phyloP scores from a whole-genome alignment of 2,797 vertebrate species.

The Otolemur crassicaudatus region DNA sequence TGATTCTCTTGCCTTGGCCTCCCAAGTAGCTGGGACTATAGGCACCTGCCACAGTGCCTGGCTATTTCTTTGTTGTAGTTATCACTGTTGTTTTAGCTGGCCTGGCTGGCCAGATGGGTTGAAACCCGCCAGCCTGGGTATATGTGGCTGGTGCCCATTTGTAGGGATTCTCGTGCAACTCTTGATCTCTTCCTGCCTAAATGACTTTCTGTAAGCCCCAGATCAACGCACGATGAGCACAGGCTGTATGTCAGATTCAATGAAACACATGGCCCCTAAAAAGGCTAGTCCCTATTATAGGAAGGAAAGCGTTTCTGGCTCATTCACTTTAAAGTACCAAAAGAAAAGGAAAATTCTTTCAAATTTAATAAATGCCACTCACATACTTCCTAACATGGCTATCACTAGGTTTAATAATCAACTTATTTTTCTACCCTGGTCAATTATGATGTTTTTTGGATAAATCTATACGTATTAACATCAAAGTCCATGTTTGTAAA shows the following conservation, averaged over 20 bases:
- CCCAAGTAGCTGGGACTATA: too few species aligned
- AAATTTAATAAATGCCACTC: neutral
- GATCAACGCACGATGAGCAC: neutral
- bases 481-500: constrained; percentile 32
- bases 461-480: neutral
- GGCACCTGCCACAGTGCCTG: too few species aligned
- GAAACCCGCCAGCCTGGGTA: too few species aligned
- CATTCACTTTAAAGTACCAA: constrained; percentile 35
- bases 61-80: too few species aligned
- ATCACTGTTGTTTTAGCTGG: too few species aligned
- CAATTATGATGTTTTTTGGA: constrained; percentile 18
- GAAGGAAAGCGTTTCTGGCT: neutral
- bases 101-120: too few species aligned
- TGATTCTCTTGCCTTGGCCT: too few species aligned
- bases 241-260: neutral
- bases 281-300: neutral
- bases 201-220: neutral
- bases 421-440: neutral
- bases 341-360: constrained; percentile 24
- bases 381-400: neutral
- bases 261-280: neutral
- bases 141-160: neutral
- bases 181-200: neutral
- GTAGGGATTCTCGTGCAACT: neutral
- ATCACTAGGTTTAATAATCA: neutral